phyloP scores from a whole-genome alignment of 1,140 invertebrate genomes.

The Copidosoma floridanum region DNA sequence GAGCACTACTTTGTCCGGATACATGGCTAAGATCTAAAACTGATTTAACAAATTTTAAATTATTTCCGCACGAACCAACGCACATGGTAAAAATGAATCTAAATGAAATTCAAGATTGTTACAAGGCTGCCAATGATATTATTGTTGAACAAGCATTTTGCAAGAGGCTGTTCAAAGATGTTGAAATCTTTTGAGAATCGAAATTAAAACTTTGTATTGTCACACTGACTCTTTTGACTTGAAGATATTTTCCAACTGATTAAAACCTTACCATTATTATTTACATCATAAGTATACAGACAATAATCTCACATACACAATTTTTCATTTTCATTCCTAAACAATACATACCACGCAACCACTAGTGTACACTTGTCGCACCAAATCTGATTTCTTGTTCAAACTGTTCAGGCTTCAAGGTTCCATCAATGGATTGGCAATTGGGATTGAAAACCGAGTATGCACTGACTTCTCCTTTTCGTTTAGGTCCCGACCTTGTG shows the following conservation, averaged over 20 bases:
- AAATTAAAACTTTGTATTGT: no score
- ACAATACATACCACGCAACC: neutral
- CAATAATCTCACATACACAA: constrained; percentile 4
- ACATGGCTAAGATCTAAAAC: constrained; percentile 55
- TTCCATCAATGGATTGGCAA: constrained; percentile 89
- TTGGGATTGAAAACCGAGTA: constrained; percentile 98
- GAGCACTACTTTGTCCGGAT: constrained; percentile 42
- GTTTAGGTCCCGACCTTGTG: constrained; percentile 71
- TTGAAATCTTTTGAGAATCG: neutral
- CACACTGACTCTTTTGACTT: no score
- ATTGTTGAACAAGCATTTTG: constrained; percentile 14
- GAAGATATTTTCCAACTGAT: constrained; percentile 19
- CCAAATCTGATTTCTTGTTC: constrained; percentile 80
- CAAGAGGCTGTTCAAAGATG: constrained; percentile 2
- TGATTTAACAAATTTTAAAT: constrained; percentile 57
- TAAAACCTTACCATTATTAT: neutral
- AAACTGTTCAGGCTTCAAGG: constrained; percentile 92
- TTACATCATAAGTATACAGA: constrained; percentile 1
- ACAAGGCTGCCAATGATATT: constrained; percentile 24
- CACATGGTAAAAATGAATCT: constrained; percentile 31
- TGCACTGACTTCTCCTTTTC: constrained; percentile 79
- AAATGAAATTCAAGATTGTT: constrained; percentile 40
- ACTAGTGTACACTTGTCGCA: constrained; percentile 45
- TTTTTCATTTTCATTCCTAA: neutral
- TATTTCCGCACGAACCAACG: constrained; percentile 48